Percentiles rank a stretch among this genome's conserved stretches.
These are phyloP conservation scores for Phoxinus dragarum DNA, from an alignment of 2,797 vertebrate genomes.

Conservation along the genomic window DNA sequence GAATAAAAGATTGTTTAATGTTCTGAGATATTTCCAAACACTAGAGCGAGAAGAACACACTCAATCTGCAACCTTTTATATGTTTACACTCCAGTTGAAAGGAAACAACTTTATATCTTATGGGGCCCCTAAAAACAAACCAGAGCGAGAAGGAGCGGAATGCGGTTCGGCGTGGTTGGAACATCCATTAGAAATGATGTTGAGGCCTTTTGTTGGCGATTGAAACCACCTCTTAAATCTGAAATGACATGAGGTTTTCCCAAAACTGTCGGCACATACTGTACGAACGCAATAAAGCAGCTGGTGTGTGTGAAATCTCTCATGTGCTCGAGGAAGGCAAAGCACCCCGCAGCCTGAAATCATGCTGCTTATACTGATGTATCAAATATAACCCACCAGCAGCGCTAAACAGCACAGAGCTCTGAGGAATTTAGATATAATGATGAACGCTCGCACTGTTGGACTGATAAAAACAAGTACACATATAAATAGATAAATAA, in stretches of 20 bases:
- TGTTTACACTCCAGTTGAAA: slow-evolving; percentile 73
- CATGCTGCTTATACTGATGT: slow-evolving; percentile 42
- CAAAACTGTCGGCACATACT: slow-evolving; percentile 68
- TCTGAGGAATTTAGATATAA: slow-evolving; percentile 46
- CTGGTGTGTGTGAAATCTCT: slow-evolving; percentile 48
- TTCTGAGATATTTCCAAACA: slow-evolving; percentile 45
- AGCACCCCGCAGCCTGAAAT: slow-evolving; percentile 37
- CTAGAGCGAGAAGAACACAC: slow-evolving; percentile 41
- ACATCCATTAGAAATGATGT: slow-evolving; percentile 57
- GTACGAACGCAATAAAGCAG: slow-evolving; percentile 68
- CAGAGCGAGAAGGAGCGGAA: slow-evolving; percentile 61
- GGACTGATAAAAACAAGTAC: slow-evolving; percentile 25
- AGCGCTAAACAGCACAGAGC: slow-evolving; percentile 38
- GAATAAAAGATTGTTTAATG: slow-evolving; percentile 50
- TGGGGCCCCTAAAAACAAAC: slow-evolving; percentile 60
- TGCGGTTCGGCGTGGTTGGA: slow-evolving; percentile 55
- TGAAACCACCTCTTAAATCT: slow-evolving; percentile 74
- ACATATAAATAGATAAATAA: slow-evolving; percentile 4
- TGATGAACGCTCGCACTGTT: slow-evolving; percentile 11
- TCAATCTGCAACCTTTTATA: slow-evolving; percentile 61
- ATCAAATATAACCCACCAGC: slow-evolving; percentile 32
- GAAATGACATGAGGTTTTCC: slow-evolving; percentile 72
- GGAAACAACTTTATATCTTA: slow-evolving; percentile 59
- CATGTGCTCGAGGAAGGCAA: slow-evolving; percentile 35
- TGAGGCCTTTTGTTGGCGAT: slow-evolving; percentile 64